A percentile compares a stretch with the other conserved stretches of the same genome.
phyloP scores from a whole-genome alignment of 2,797 vertebrate species.

The Borostomias antarcticus region DNA sequence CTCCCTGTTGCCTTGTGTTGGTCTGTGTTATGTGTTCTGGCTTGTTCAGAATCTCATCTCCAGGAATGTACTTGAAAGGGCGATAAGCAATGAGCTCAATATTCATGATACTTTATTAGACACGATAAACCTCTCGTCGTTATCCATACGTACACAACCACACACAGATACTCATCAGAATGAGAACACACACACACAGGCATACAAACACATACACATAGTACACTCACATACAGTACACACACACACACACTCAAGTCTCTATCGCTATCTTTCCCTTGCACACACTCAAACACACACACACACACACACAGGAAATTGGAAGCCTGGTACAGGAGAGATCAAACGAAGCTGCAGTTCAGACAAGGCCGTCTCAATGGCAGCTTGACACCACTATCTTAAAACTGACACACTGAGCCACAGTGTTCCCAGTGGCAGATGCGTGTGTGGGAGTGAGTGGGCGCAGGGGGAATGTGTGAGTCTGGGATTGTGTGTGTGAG shows the following conservation, averaged over 20 bases:
- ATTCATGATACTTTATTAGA: constrained; percentile 17
- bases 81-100: constrained; percentile 5
- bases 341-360: no score
- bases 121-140: constrained; percentile 11
- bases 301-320: constrained; percentile 7
- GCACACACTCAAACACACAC: constrained; percentile 19
- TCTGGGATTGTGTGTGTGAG: constrained; percentile 4
- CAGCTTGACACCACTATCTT: neutral
- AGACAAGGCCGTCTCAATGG: neutral
- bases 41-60: neutral
- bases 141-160: neutral
- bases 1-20: neutral
- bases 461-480: no score
- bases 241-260: neutral
- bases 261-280: neutral
- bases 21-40: neutral
- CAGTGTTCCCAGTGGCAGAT: neutral
- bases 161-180: neutral
- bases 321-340: no score
- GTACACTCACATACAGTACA: no score
- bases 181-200: neutral
- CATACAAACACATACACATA: neutral
- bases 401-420: neutral
- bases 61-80: neutral
- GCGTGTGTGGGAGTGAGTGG: no score